Base-by-base conservation (phyloP, 2,888 invertebrate species). In the Heteropelma amictum region DNA sequence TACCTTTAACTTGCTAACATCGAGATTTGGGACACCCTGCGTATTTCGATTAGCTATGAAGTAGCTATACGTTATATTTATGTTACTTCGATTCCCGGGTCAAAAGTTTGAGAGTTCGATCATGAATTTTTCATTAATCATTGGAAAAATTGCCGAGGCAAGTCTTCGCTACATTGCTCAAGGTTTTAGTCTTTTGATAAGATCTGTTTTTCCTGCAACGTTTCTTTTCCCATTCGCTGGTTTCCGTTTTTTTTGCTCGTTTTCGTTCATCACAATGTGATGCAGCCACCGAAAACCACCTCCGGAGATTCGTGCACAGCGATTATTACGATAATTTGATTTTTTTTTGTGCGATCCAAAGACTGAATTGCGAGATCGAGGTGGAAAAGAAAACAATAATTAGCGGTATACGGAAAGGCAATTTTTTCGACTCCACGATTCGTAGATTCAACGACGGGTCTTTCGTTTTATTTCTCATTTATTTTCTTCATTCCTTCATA, bases 281-380 rank as follows among this genome's bases (percentile, higher is more conserved):
- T n/a, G n/a, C n/a, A n/a, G n/a, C n/a, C n/a, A n/a, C n/a, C n/a
- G n/a, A 47, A 47, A 23, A 23, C 12, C 47, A 47, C 21, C n/a
- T 10, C 47, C 23, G 21, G n/a, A 19, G 12, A n/a, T 47, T 6
- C 6, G 23, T 12, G 42, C 19, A 21, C 45, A 45, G 19, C n/a
- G 45, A n/a, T n/a, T n/a, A n/a, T n/a, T n/a, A n/a, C n/a, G n/a
- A n/a, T n/a, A n/a, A n/a, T n/a, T n/a, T n/a, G n/a, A n/a, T n/a
- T n/a, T n/a, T n/a, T n/a, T n/a, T n/a, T n/a, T n/a, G n/a, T n/a
- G n/a, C n/a, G 33, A n/a, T n/a, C 33, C 12, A 35, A 54, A 54
- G 54, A 54, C 54, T 54, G 54, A 54, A 54, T n/a, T n/a, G n/a
- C 17, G 35, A 54, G 35, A 33, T 33, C 7, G 54, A 35, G 21